Conservation (phyloP, 2,888 invertebrate genomes). For the Electrophaes corylata region DNA sequence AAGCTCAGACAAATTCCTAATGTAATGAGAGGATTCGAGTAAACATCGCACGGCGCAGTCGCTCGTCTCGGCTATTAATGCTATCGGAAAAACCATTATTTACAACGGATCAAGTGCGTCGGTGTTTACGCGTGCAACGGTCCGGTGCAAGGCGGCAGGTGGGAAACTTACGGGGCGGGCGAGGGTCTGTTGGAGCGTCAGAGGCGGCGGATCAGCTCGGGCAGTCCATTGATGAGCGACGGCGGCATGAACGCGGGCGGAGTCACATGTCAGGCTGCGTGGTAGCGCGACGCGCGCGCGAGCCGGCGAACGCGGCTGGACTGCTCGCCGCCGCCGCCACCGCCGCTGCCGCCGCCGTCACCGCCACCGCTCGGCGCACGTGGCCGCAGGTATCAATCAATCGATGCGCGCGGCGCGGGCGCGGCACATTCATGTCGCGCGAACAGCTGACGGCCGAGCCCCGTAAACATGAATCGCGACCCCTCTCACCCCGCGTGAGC, state of each 20-base stretch:
- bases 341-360: slow-evolving; percentile 25
- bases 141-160: neutral
- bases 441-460: slow-evolving; percentile 81
- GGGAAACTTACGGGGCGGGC: slow-evolving; percentile 41
- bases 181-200: slow-evolving; percentile 33
- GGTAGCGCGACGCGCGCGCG: slow-evolving; percentile 57
- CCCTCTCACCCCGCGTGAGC: slow-evolving; percentile 39
- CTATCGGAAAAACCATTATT: slow-evolving; percentile 63
- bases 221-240: slow-evolving; percentile 72
- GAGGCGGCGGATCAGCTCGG: slow-evolving; percentile 70
- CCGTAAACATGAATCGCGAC: slow-evolving; percentile 81
- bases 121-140: slow-evolving; percentile 45
- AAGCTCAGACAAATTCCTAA: slow-evolving; percentile 63
- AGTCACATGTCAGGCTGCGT: slow-evolving; percentile 51
- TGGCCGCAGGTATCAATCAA: slow-evolving; percentile 76
- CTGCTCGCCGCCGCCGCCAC: slow-evolving; percentile 46
- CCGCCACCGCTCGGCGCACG: slow-evolving; percentile 43
- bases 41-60: slow-evolving; percentile 71
- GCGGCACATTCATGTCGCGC: slow-evolving; percentile 77
- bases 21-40: slow-evolving; percentile 61
- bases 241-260: slow-evolving; percentile 50
- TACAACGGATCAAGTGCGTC: slow-evolving; percentile 56
- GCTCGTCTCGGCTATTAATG: slow-evolving; percentile 56
- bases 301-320: slow-evolving; percentile 69
- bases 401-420: slow-evolving; percentile 75